A percentile compares a stretch with the other conserved stretches of the same genome.
phyloP scores from a whole-genome alignment of 2,797 vertebrate species.

The Falco biarmicus region DNA sequence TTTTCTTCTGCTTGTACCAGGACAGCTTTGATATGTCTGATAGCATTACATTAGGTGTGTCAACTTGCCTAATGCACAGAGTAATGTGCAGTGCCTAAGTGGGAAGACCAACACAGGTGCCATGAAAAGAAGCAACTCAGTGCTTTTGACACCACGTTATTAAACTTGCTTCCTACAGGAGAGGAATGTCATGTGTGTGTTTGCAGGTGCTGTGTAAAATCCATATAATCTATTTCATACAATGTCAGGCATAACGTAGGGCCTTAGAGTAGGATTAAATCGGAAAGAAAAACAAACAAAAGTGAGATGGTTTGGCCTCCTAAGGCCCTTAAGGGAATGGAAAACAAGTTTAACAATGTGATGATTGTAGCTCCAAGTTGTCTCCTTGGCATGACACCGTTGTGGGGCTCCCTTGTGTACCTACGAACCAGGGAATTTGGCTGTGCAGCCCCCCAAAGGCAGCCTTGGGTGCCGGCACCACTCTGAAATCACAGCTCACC shows the following conservation, averaged over 20 bases:
- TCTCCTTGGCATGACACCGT: neutral
- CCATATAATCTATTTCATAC: neutral
- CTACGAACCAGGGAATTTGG: neutral
- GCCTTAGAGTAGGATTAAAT: constrained; percentile 26
- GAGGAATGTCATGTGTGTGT: neutral
- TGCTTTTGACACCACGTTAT: neutral
- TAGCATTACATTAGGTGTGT: constrained; percentile 11
- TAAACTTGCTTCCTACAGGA: neutral
- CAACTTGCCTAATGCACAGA: neutral
- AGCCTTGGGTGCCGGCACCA: neutral
- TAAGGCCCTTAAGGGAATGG: neutral
- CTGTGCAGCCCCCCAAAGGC: neutral
- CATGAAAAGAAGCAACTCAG: neutral
- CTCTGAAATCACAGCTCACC: constrained; percentile 8
- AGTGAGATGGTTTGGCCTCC: constrained; percentile 18
- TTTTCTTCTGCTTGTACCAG: constrained; percentile 8
- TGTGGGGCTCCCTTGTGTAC: neutral
- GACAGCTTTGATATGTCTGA: constrained; percentile 25
- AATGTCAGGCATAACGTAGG: neutral
- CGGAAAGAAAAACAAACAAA: neutral
- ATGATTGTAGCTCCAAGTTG: neutral
- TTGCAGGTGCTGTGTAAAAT: neutral
- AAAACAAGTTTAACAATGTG: neutral
- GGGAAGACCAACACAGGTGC: neutral
- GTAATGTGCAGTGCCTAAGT: neutral